A percentile compares a stretch with the other conserved stretches of the same genome.
Evolutionary conservation across 2,797 vertebrate genomes (phyloP).

Genomic region (Manis pentadactyla): DNA sequence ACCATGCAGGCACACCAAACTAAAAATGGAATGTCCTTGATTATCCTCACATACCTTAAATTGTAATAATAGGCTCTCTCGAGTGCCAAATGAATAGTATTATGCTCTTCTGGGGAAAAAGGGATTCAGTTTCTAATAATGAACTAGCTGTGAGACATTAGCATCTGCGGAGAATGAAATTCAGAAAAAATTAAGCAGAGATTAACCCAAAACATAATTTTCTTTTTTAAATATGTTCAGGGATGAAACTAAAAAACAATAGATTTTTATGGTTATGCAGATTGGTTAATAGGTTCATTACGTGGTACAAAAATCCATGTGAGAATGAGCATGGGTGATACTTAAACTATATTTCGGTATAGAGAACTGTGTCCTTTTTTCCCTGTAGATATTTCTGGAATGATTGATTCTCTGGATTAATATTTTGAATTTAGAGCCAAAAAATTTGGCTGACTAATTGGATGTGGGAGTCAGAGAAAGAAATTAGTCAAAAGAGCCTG

Average conservation of each 20-base stretch:
- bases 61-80: slow-evolving; percentile 25
- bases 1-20: not conserved
- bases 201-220: slow-evolving; percentile 83
- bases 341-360: not conserved
- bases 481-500: not conserved
- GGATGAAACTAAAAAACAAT: slow-evolving; percentile 64
- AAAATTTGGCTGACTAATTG: not conserved
- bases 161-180: slow-evolving; percentile 79
- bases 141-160: slow-evolving; percentile 77
- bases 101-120: slow-evolving; percentile 63
- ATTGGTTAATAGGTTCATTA: not conserved
- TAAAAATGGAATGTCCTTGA: slow-evolving; percentile 35
- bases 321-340: not conserved
- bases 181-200: slow-evolving; percentile 79
- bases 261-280: slow-evolving; percentile 48
- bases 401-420: not conserved
- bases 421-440: slow-evolving; percentile 34
- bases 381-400: not conserved
- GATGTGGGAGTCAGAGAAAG: not conserved
- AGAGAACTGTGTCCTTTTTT: not conserved
- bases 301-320: not conserved
- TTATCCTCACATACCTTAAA: slow-evolving; percentile 35
- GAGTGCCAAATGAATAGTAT: slow-evolving; percentile 14
- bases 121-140: slow-evolving; percentile 76
- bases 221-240: slow-evolving; percentile 68